Percentiles rank a stretch among this genome's conserved stretches.
Evolutionary conservation across 2,888 invertebrate genomes (phyloP).

Genomic region (Rhagium mordax): DNA sequence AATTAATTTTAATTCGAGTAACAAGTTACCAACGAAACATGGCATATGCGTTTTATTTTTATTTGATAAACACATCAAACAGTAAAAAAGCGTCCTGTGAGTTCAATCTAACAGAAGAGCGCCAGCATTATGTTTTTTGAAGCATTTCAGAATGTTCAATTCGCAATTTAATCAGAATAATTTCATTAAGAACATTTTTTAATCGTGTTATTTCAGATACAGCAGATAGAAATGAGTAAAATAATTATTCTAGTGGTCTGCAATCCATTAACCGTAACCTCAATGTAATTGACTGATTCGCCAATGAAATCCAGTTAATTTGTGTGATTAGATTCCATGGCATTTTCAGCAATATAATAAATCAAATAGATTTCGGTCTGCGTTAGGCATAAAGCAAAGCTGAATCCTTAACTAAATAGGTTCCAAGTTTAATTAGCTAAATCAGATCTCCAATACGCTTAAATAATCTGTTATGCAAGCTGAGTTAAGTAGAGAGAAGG

Average conservation of each 20-base stretch:
- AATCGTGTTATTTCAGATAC: no score
- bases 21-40: no score
- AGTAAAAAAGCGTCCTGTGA: no score
- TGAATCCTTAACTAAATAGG: constrained; percentile 26
- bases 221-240: not conserved
- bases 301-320: constrained; percentile 13
- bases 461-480: not conserved
- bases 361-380: constrained; percentile 19
- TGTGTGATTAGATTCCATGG: constrained; percentile 18
- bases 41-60: no score
- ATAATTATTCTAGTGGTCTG: not conserved
- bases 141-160: no score
- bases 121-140: no score
- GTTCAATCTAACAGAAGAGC: no score
- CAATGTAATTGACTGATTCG: constrained; percentile 19
- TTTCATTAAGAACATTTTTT: no score
- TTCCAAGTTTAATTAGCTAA: constrained; percentile 9
- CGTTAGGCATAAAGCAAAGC: constrained; percentile 35
- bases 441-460: not conserved
- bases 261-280: constrained; percentile 21
- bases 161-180: no score
- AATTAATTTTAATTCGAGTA: no score
- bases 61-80: no score
- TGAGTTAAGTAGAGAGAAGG: not conserved
- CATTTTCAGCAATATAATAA: constrained; percentile 12